phyloP scores from a whole-genome alignment of 2,797 vertebrate species.

The Rhabdomys pumilio region DNA sequence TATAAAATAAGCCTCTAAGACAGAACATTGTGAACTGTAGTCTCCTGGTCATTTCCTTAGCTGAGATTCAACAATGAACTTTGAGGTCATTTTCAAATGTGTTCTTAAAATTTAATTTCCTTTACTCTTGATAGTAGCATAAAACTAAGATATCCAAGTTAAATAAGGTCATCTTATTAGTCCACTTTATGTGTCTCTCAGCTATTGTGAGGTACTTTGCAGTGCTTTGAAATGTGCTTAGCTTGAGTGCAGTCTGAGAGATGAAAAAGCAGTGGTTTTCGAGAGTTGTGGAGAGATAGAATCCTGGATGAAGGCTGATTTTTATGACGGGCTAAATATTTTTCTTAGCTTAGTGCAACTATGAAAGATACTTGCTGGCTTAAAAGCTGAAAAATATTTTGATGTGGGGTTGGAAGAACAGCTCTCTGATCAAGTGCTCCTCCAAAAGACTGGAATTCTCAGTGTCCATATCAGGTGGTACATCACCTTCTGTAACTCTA shows the following conservation, averaged over 20 bases:
- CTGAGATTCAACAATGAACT: constrained; percentile 69
- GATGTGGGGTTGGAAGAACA: not conserved
- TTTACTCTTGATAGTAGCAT: constrained; percentile 71
- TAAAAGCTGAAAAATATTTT: constrained; percentile 27
- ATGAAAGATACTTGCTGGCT: not conserved
- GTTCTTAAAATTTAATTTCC: constrained; percentile 86
- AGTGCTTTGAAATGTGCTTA: constrained; percentile 51
- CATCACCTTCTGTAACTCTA: not conserved
- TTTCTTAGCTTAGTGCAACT: constrained; percentile 35
- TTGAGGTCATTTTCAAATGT: constrained; percentile 79
- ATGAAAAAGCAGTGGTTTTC: constrained; percentile 30
- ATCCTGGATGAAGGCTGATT: constrained; percentile 7
- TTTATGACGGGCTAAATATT: constrained; percentile 46
- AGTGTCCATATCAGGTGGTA: not conserved
- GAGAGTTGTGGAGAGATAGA: not conserved
- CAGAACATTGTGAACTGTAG: constrained; percentile 48
- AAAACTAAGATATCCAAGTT: constrained; percentile 69
- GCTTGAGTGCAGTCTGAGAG: constrained; percentile 51
- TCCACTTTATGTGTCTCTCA: constrained; percentile 11
- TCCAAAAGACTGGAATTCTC: not conserved
- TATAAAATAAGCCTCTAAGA: constrained; percentile 64
- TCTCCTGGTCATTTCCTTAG: constrained; percentile 80
- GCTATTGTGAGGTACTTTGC: constrained; percentile 12
- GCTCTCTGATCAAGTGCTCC: not conserved
- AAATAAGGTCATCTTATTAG: constrained; percentile 74